Conservation (phyloP, 2,113 vertebrate genomes). For the Lagopus muta region DNA sequence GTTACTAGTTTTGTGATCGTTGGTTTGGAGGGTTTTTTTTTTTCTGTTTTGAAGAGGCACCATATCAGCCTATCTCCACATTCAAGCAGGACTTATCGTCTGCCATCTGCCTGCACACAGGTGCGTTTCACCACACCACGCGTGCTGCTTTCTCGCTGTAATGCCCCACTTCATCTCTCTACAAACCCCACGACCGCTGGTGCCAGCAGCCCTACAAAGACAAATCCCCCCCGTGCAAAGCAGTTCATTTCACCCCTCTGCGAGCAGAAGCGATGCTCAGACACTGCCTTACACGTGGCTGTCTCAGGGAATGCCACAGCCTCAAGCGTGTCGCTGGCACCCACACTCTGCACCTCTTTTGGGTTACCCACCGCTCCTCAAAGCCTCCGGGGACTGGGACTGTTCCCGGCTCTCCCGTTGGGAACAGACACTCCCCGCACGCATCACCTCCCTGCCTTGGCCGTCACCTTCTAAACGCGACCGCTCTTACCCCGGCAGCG, state of each 20-base stretch:
- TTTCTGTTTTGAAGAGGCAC: background rate
- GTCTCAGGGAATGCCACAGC: background rate
- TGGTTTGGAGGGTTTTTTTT: background rate
- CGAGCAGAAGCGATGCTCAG: background rate
- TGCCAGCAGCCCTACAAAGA: background rate
- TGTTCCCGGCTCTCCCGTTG: accelerated
- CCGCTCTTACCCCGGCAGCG: background rate
- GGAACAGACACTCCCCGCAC: background rate
- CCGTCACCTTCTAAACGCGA: accelerated
- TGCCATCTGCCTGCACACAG: slow-evolving; percentile 14
- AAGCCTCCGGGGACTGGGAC: background rate
- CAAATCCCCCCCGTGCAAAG: background rate
- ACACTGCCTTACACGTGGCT: background rate
- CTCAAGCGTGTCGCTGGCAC: accelerated
- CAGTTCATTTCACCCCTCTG: accelerated
- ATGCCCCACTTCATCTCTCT: background rate
- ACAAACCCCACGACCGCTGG: background rate
- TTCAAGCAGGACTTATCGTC: background rate
- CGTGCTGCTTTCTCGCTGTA: background rate
- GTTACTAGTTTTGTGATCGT: background rate
- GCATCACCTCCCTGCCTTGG: accelerated
- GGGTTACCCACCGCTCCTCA: background rate
- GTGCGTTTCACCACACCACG: background rate
- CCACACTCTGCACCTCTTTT: accelerated
- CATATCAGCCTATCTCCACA: background rate